Evolutionary conservation across 2,888 invertebrate species (phyloP), one percentile per base, ranked within the genome.

Genomic region (Belgica antarctica): DNA sequence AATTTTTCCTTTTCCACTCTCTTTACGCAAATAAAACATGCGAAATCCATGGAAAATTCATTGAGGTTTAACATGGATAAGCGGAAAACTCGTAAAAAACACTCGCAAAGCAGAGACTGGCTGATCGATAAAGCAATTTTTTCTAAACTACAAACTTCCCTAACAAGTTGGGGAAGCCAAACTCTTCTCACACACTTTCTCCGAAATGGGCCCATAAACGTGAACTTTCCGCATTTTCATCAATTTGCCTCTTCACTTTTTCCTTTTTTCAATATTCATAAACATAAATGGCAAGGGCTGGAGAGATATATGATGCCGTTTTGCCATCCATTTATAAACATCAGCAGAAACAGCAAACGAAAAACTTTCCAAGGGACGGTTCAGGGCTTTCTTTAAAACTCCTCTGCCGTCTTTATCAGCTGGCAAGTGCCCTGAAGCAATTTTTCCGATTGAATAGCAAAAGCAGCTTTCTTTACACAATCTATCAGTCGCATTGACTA

Each of bases 1-100:
- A 15, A 46, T 12, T 46, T 46, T 46, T 46, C 17, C 46, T 46
- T 12, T 46, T 12, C 1, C n/a, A 22, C 8, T 22, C 10, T 62
- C 24, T 62, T 62, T 62, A 31, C 62, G 31, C 31, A 62, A 62
- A 62, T 62, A 62, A 62, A 62, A 62, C 62, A 62, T 62, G 62
- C 62, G 22, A 59, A 59, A 62, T n/a, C 34, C 34, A 62, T 62
- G 17, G 17, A 31, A 31, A 31, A 46, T 59, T 25, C 24, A 19
- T 59, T 12, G 25, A 8, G 12, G 22, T 1, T 57, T 57, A 19
- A 19, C 19, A 15, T 17, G 46, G 15, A 15, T 7, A 15, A 46
- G 46, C 12, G 17, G 15, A 46, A 46, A 57, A 22, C 17, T 57
- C 57, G 15, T 57, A 57, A 22, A 57, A 57, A 57, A 7, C 46